phyloP scores from a whole-genome alignment of 1,140 invertebrate genomes.

The Venustaconcha ellipsiformis region DNA sequence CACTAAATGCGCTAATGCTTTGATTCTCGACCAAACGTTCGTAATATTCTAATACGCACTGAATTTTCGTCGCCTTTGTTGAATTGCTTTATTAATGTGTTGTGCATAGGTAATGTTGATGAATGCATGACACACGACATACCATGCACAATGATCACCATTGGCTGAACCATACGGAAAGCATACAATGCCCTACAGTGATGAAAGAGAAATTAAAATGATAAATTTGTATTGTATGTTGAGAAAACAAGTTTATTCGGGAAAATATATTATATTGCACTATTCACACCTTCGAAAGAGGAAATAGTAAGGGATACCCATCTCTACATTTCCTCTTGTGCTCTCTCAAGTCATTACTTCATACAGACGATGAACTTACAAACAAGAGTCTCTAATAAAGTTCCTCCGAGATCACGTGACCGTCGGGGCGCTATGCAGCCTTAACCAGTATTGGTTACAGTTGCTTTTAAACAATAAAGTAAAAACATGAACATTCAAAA shows the following conservation, averaged over 20 bases:
- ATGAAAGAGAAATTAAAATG: neutral
- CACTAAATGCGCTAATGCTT: too few relatives aligned
- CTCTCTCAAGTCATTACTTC: constrained; percentile 22
- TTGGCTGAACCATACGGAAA: too few relatives aligned
- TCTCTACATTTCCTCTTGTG: constrained; percentile 35
- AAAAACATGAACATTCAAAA: constrained; percentile 29
- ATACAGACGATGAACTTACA: constrained; percentile 14
- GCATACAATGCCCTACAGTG: too few relatives aligned
- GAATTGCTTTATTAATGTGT: too few relatives aligned
- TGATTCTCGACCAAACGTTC: too few relatives aligned
- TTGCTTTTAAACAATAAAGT: constrained; percentile 27
- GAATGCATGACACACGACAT: too few relatives aligned
- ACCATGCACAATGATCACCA: too few relatives aligned
- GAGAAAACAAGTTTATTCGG: constrained; percentile 35
- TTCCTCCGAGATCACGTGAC: constrained; percentile 1
- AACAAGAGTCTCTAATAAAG: constrained; percentile 13
- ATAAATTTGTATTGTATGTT: constrained; percentile 1
- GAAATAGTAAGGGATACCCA: constrained; percentile 49
- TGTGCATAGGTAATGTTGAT: too few relatives aligned
- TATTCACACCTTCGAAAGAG: constrained; percentile 37
- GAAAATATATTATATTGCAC: constrained; percentile 49
- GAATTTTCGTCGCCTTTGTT: too few relatives aligned
- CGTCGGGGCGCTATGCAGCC: constrained; percentile 32
- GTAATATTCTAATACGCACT: too few relatives aligned
- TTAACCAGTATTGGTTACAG: constrained; percentile 49